Evolutionary conservation across 2,113 vertebrate species (phyloP).

Genomic region (Silurus asotus): DNA sequence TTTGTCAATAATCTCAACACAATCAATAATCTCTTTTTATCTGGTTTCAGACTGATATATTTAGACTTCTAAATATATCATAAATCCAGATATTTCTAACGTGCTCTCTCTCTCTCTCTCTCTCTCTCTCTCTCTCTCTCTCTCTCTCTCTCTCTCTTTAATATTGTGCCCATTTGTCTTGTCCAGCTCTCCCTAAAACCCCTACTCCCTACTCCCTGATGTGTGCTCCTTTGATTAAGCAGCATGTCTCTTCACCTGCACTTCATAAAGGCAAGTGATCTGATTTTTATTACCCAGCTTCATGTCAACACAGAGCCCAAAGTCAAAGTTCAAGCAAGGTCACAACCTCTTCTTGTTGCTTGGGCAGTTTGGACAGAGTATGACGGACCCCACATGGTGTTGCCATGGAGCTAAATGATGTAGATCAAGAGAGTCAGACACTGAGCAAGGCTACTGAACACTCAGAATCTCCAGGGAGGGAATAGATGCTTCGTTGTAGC

Average conservation of each 20-base stretch:
- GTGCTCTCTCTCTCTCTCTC: background rate
- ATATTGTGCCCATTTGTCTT: constrained; percentile 45
- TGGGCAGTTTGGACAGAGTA: constrained; percentile 25
- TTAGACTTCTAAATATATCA: background rate
- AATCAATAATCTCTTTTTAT: background rate
- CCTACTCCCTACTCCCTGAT: constrained; percentile 6
- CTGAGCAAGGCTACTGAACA: constrained; percentile 3
- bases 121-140: background rate
- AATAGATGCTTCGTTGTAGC: background rate
- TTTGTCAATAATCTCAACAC: too few species aligned
- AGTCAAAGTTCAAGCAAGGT: constrained; percentile 50
- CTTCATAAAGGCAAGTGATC: constrained; percentile 52
- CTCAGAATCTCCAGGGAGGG: background rate
- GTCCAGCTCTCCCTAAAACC: constrained; percentile 8
- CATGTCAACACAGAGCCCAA: constrained; percentile 47
- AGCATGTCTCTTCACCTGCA: constrained; percentile 49
- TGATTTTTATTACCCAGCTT: constrained; percentile 49
- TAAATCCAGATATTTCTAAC: background rate
- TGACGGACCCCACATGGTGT: constrained; percentile 40
- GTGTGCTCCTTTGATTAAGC: constrained; percentile 29
- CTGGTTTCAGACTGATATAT: background rate
- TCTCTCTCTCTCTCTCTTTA: background rate
- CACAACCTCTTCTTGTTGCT: constrained; percentile 28
- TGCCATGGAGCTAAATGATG: constrained; percentile 48
- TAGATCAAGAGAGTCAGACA: constrained; percentile 27